Evolutionary conservation across 2,888 invertebrate species (phyloP).

Genomic region (Leptarthrus brevirostris): DNA sequence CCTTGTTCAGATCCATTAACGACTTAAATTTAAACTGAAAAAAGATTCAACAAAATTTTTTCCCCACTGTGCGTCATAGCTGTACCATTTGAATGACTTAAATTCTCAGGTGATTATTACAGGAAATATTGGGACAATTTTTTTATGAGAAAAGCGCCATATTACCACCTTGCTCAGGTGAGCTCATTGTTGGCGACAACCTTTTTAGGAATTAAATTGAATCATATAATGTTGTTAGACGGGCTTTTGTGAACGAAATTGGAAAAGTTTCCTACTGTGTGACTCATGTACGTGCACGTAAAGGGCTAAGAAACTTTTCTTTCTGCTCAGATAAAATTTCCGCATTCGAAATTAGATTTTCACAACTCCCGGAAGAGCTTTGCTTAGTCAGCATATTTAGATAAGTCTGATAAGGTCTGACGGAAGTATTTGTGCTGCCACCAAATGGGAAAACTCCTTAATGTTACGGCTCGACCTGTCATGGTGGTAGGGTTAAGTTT

Average conservation of each 20-base stretch:
- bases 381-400: no score
- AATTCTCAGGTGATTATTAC: no score
- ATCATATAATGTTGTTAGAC: neutral
- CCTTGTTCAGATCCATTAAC: no score
- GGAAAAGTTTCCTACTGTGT: slow-evolving; percentile 6
- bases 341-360: slow-evolving; percentile 20
- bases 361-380: neutral
- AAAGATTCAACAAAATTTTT: neutral
- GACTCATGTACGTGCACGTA: neutral
- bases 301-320: neutral
- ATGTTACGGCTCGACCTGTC: no score
- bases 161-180: neutral
- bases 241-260: slow-evolving; percentile 12
- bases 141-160: neutral
- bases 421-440: no score
- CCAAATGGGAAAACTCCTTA: no score
- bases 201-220: slow-evolving; percentile 16
- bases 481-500: no score
- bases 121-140: no score
- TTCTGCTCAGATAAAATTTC: neutral
- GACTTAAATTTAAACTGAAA: no score
- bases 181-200: neutral
- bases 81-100: no score
- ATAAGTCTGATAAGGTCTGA: no score
- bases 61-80: no score